Conservation (phyloP, 1,140 invertebrate genomes). For the Heliconius eleuchia region DNA sequence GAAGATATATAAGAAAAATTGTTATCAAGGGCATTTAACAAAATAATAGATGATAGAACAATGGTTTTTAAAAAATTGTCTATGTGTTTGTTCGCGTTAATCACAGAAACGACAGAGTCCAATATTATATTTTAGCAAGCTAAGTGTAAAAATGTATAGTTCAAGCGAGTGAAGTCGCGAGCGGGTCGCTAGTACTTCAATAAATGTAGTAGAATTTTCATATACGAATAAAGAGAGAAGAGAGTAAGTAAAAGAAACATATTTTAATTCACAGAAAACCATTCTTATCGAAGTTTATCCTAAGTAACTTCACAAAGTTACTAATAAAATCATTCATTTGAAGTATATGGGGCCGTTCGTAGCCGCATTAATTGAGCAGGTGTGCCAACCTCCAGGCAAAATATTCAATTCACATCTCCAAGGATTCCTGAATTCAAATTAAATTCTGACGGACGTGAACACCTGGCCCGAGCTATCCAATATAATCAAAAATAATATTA, state of each 20-base stretch:
- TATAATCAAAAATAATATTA: neutral
- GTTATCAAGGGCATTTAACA: no score
- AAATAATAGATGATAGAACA: no score
- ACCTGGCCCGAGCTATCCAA: neutral
- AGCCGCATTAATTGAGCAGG: slow-evolving; percentile 15
- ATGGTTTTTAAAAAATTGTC: no score
- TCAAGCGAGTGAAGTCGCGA: no score
- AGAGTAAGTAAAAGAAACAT: neutral
- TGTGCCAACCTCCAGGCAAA: slow-evolving; percentile 12
- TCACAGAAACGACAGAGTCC: no score
- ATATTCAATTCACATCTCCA: slow-evolving; percentile 19
- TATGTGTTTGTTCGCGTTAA: no score
- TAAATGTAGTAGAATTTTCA: no score
- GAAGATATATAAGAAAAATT: no score
- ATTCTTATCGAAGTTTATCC: neutral
- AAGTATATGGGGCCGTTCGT: neutral
- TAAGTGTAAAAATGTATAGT: no score
- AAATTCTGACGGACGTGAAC: slow-evolving; percentile 16
- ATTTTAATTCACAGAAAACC: neutral
- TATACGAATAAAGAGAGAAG: no score
- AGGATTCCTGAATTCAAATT: slow-evolving; percentile 20
- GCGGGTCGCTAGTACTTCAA: no score
- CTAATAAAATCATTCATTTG: slow-evolving; percentile 9
- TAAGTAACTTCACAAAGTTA: neutral
- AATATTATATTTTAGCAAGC: no score